Evolutionary conservation across 2,888 invertebrate species (phyloP).

Genomic region (Spatulosminthurus flaviceps): DNA sequence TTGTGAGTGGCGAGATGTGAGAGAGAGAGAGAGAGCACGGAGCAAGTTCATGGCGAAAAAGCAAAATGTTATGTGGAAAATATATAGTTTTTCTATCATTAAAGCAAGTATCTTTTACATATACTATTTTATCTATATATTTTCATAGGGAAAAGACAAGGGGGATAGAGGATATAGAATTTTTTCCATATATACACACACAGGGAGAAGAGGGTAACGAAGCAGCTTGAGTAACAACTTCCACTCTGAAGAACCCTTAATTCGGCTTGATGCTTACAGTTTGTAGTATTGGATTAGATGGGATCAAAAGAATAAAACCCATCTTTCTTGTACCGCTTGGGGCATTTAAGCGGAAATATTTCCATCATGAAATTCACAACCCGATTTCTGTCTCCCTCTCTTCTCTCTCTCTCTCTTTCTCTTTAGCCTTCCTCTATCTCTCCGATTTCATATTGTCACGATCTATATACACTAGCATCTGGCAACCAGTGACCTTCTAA

Average conservation of each 20-base stretch:
- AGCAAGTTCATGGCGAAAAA: too few species aligned
- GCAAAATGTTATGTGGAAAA: not conserved
- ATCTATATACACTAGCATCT: conserved; percentile 14
- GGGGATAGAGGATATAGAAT: not conserved
- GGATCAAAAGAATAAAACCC: conserved; percentile 45
- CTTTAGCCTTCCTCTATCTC: conserved; percentile 27
- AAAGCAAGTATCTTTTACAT: not conserved
- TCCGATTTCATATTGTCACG: conserved; percentile 37
- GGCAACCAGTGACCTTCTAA: conserved; percentile 14
- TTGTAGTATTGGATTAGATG: conserved; percentile 46
- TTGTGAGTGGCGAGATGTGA: too few species aligned
- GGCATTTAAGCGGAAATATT: conserved; percentile 38
- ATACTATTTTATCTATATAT: not conserved
- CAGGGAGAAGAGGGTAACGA: conserved; percentile 33
- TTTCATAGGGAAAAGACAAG: not conserved
- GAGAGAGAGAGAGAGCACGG: too few species aligned
- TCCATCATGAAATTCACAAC: conserved; percentile 41
- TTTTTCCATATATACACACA: not conserved
- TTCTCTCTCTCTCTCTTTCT: conserved; percentile 3
- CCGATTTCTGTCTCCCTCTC: conserved; percentile 36
- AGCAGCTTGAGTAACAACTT: conserved; percentile 35
- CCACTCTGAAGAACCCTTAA: conserved; percentile 39
- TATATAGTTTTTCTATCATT: conserved; percentile 22
- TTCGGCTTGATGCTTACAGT: conserved; percentile 45
- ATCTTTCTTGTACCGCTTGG: conserved; percentile 39